Evolutionary conservation across 2,888 invertebrate species (phyloP).

Genomic region (Zonitis immaculata): DNA sequence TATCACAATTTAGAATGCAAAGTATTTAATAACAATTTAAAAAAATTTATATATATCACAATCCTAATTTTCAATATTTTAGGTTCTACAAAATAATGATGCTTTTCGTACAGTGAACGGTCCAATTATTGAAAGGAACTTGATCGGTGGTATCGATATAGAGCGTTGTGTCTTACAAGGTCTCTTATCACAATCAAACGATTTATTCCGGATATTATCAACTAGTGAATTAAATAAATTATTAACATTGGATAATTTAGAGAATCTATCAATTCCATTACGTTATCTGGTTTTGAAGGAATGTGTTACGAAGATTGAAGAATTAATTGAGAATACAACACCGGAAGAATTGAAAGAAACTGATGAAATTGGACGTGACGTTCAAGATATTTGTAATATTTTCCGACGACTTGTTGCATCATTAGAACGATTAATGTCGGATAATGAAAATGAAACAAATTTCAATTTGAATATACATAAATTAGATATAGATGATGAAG

Average conservation of each 20-base stretch:
- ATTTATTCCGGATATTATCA: slow-evolving; percentile 26
- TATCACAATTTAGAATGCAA: slow-evolving; percentile 35
- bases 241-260: slow-evolving; percentile 40
- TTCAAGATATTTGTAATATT: slow-evolving; percentile 34
- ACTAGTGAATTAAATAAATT: slow-evolving; percentile 34
- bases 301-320: slow-evolving; percentile 35
- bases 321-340: slow-evolving; percentile 24
- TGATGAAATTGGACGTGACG: slow-evolving; percentile 37
- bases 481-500: slow-evolving; percentile 1
- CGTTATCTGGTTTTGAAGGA: slow-evolving; percentile 38
- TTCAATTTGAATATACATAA: background rate
- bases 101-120: slow-evolving; percentile 25
- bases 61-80: too few species aligned
- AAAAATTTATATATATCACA: too few species aligned
- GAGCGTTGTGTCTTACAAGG: slow-evolving; percentile 37
- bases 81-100: slow-evolving; percentile 31
- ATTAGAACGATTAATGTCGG: slow-evolving; percentile 19
- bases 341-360: slow-evolving; percentile 23
- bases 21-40: slow-evolving; percentile 14
- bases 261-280: slow-evolving; percentile 38
- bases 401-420: slow-evolving; percentile 36
- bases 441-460: background rate
- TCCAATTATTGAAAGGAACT: slow-evolving; percentile 27
- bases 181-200: slow-evolving; percentile 28
- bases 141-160: slow-evolving; percentile 37